Base-by-base conservation (phyloP, 1,140 invertebrate species). In the Parapsyche elsis region DNA sequence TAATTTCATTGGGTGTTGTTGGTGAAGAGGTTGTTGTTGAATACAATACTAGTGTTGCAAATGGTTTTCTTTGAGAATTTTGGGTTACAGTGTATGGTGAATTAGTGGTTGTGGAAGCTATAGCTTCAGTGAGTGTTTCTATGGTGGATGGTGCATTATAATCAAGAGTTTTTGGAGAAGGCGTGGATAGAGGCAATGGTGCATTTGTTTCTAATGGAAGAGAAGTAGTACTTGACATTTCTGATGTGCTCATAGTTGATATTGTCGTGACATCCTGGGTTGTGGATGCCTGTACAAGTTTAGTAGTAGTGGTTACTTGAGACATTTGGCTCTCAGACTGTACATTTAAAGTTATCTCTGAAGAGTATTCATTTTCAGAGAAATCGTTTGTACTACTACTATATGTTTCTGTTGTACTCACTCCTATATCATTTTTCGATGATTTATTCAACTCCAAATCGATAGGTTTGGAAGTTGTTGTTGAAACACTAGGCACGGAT, bases 11-110 rank as follows among this genome's bases (percentile, higher is more conserved):
- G 83, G 86, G 84, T 85, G 88, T 88, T 83, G 84, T 84, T 80
- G 83, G 86, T 79, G 86, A 83, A 76, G 84, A 77, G 85, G 87
- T 85, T 81, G 87, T 88, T 83, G 88, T 87, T 78, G 87, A 86
- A 85, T 89, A 89, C 83, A 89, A 85, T 77, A 89, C 84, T 86
- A 87, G 86, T 80, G 88, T 86, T 71, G 88, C 88, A 85, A 89
- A 88, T 78, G 88, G 88, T 78, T 77, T 81, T 88, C 84, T 87
- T 83, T 87, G 86, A 81, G 79, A 76, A 45, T 67, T 30, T 80
- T 24, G 59, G 74, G 19, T 71, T 64, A 74, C 86, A 78, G 88
- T 87, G 78, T 87, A 71, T 67, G 87, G 87, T 84, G 86, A 86
- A 21, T 86, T 85, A 53, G 87, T 84, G 83, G 83, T 85, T 80